A percentile compares a stretch with the other conserved stretches of the same genome.
phyloP scores from a whole-genome alignment of 2,113 vertebrate genomes.

The Notarius lentiginosus region DNA sequence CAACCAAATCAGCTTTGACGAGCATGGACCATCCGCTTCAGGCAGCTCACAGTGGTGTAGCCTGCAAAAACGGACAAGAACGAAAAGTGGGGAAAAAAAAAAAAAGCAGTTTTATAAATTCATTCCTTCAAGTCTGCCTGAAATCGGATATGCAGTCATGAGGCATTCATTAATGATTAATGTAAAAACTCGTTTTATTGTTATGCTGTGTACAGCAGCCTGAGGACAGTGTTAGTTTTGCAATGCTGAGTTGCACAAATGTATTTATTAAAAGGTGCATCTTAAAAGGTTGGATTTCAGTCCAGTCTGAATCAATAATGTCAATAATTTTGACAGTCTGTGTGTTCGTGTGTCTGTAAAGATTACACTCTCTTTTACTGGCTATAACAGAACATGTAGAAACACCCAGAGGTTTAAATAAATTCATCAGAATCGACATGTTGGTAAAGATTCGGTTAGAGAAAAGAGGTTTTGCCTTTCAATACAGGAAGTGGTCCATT shows the following conservation, averaged over 20 bases:
- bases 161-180: not conserved
- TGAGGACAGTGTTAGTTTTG: not conserved
- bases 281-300: not conserved
- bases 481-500: not conserved
- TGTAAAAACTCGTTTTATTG: not conserved
- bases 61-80: slow-evolving; percentile 59
- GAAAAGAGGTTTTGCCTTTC: not conserved
- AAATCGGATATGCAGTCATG: not conserved
- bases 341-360: not conserved
- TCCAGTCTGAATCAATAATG: not conserved
- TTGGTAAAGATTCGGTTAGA: not conserved
- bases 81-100: not conserved
- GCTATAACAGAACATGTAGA: not conserved
- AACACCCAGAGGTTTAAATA: not conserved
- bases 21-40: slow-evolving; percentile 74
- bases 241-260: not conserved
- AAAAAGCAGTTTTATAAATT: not conserved
- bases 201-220: not conserved
- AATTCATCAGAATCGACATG: not conserved
- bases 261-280: not conserved
- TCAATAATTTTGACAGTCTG: not conserved
- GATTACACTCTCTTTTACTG: not conserved
- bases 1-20: slow-evolving; percentile 67
- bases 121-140: not conserved
- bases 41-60: slow-evolving; percentile 47